Evolutionary conservation across 1,140 invertebrate genomes (phyloP), one percentile per base, ranked within the genome.

Genomic region (Orius laevigatus): DNA sequence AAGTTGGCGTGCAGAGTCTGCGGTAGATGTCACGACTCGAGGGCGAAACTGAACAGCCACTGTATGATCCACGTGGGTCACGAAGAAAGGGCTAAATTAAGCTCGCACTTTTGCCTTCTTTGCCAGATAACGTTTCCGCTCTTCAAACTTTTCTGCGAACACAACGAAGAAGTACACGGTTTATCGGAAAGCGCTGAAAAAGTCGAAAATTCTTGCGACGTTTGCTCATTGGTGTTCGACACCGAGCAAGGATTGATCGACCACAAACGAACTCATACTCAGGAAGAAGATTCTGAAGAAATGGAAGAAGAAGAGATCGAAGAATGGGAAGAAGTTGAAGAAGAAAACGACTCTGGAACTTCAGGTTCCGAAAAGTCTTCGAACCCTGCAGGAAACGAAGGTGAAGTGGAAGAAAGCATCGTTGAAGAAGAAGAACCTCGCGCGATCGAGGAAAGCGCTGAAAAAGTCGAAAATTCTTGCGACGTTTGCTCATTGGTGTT

Each of bases 1-100:
- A 74, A 73, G 55, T 73, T 75, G 41, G 72, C 72, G 0, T 76
- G 73, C 56, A 66, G 70, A 47, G 70, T 71, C 16, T 76, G 74
- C 52, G 73, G 72, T 5, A 58, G 70, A 4, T 75, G 75, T 56
- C 74, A 75, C 51, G 74, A 74, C 52, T 71, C 72, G 0, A 64
- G 70, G n/a, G 67, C 67, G 12, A 75, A 76, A 57, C 53, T 76
- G 1, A 58, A 68, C 9, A 54, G 72, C 8, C 74, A 76, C 49
- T 70, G 70, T 65, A 66, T 66, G 15, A 74, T 75, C 33, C 74
- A 76, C 54, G 68, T 70, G 18, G 69, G 65, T 64, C 53, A 64
- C 56, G 62, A 57, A 48, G 5, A 55, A 48, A 57, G 59, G 46
- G 61, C 66, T 53, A 52, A 56, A 9, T 54, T 58, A 25, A 9